Evolutionary conservation across 2,888 invertebrate genomes (phyloP), one percentile per base, ranked within the genome.

Genomic region (Meloe dianella): DNA sequence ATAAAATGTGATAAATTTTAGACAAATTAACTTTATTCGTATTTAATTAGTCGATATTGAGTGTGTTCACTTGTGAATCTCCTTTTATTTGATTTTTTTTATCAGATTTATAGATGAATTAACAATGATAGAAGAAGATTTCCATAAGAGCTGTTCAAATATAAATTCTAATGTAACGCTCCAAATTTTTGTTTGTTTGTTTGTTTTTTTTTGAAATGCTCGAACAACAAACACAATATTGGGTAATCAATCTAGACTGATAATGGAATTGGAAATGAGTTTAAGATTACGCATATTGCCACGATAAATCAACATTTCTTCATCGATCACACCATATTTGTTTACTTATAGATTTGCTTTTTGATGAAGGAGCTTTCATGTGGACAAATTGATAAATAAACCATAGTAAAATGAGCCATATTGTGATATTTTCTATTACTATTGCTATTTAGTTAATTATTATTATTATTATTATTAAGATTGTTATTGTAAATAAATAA

Each of bases 371-470:
- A n/a, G n/a, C n/a, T n/a, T n/a, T n/a, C n/a, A n/a, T n/a, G n/a
- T n/a, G n/a, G n/a, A n/a, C n/a, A n/a, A n/a, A n/a, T n/a, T n/a
- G n/a, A n/a, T n/a, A n/a, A n/a, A n/a, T 35, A 35, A 14, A 41
- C 41, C 41, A 17, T 41, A 41, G 41, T 41, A n/a, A 17, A 32
- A 32, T 1, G 7, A 41, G 41, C 41, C 41, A 41, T 41, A 41
- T 41, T 41, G 41, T 41, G 41, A 41, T 41, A 41, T 41, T 17
- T 41, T 41, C 41, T n/a, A 41, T 41, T 41, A 41, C 41, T 17
- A 41, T 17, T 10, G 1, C 32, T 32, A 32, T 32, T 32, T 32
- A 32, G 10, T 32, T 32, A 6, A 10, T 32, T 7, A 32, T 32
- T 32, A 32, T 32, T 32, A 32, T 32, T 32, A 32, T 10, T 41